phyloP scores from a whole-genome alignment of 2,113 vertebrate genomes.

The Eurystomus gularis region DNA sequence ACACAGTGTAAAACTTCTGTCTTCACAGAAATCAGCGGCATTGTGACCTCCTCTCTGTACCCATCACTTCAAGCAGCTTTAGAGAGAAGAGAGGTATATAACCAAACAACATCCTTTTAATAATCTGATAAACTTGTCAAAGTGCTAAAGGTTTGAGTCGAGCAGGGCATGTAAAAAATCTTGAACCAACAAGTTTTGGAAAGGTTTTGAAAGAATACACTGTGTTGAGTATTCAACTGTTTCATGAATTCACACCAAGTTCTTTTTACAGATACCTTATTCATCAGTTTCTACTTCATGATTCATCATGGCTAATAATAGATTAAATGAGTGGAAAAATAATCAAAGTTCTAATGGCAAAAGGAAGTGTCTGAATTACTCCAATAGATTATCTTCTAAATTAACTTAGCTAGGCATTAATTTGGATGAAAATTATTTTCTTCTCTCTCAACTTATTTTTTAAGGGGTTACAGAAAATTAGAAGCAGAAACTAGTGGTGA shows the following conservation, averaged over 20 bases:
- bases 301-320: slow-evolving; percentile 5
- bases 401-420: not conserved
- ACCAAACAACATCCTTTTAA: not conserved
- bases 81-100: not conserved
- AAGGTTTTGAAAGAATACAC: not conserved
- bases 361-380: slow-evolving; percentile 23
- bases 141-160: not conserved
- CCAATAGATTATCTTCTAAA: slow-evolving; percentile 5
- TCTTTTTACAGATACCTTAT: not conserved
- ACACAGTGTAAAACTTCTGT: not conserved
- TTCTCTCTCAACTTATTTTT: not conserved
- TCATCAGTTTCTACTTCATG: not conserved
- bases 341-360: slow-evolving; percentile 41
- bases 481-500: not conserved
- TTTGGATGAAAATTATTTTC: not conserved
- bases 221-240: not conserved
- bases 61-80: not conserved
- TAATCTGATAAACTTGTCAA: not conserved
- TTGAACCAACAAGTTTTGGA: not conserved
- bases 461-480: not conserved
- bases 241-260: not conserved
- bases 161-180: not conserved
- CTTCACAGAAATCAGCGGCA: not conserved
- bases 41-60: not conserved
- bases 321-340: slow-evolving; percentile 19